Conservation (phyloP, 2,888 invertebrate species). For the Alcis repandata region DNA sequence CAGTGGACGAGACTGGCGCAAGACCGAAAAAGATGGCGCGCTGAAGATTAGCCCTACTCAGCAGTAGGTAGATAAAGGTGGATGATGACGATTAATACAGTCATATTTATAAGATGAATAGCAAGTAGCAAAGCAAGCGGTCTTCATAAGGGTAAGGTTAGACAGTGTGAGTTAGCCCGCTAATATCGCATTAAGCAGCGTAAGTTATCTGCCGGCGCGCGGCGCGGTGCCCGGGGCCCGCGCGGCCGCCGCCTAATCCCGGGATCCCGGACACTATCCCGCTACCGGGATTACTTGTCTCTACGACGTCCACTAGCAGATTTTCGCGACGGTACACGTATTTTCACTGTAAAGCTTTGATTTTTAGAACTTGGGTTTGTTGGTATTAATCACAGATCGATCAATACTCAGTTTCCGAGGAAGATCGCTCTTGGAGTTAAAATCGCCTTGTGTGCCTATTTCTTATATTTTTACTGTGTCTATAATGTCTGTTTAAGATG, state of each 20-base stretch:
- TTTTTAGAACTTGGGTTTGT: background rate
- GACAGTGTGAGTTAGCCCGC: conserved; percentile 61
- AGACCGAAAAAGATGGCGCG: no score
- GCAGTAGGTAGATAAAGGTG: no score
- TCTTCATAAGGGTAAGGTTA: conserved; percentile 24
- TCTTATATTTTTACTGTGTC: no score
- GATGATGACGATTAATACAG: no score
- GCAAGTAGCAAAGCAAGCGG: background rate
- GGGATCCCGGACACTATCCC: conserved; percentile 62
- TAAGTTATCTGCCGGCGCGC: conserved; percentile 66
- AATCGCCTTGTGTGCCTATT: no score
- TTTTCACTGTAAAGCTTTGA: conserved; percentile 26
- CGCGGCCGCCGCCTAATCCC: conserved; percentile 61
- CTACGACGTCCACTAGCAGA: conserved; percentile 59
- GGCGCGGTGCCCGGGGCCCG: conserved; percentile 37
- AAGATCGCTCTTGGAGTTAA: no score
- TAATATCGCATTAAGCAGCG: conserved; percentile 71
- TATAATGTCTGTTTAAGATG: no score
- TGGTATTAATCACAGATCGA: no score
- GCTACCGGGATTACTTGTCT: conserved; percentile 69
- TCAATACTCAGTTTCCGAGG: no score
- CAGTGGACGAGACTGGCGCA: no score
- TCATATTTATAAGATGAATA: background rate
- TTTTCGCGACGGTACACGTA: conserved; percentile 42
- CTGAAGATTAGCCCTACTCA: no score